phyloP scores from a whole-genome alignment of 1,140 invertebrate species.

The Dryas iulia region DNA sequence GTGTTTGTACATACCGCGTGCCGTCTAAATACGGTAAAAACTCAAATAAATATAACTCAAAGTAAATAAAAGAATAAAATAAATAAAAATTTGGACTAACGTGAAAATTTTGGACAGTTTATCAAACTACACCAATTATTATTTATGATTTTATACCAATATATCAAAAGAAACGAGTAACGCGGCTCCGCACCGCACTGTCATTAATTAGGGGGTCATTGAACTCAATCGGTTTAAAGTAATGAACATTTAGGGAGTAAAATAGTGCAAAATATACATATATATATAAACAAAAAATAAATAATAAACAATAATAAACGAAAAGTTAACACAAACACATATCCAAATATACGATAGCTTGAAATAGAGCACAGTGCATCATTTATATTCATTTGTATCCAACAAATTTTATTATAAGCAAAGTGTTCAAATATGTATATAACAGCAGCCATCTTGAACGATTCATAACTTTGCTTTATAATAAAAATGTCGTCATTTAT shows the following conservation, averaged over 20 bases:
- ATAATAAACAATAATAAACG: conserved; percentile 37
- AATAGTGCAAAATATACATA: conserved; percentile 51
- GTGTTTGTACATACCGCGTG: conserved; percentile 42
- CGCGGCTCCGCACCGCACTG: conserved; percentile 57
- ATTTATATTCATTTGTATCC: conserved; percentile 59
- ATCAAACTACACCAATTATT: not conserved
- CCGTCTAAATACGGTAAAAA: conserved; percentile 30
- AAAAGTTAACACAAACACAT: conserved; percentile 56
- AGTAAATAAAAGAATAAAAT: conserved; percentile 29
- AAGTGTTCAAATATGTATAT: conserved; percentile 36
- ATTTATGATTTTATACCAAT: not conserved
- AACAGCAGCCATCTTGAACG: not conserved
- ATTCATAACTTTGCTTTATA: conserved; percentile 59
- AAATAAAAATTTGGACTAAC: conserved; percentile 28
- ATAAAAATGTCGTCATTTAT: conserved; percentile 62
- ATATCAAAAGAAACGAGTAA: conserved; percentile 19
- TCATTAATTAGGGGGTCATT: conserved; percentile 8
- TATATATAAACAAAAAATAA: conserved; percentile 36
- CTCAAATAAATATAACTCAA: conserved; percentile 20
- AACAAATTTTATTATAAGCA: conserved; percentile 72
- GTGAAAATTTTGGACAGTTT: not conserved
- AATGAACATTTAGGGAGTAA: conserved; percentile 44
- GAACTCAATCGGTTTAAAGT: conserved; percentile 27
- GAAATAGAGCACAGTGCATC: conserved; percentile 69
- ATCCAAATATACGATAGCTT: conserved; percentile 66